phyloP scores from a whole-genome alignment of 2,113 vertebrate species.

The Ivindomyrus marchei region DNA sequence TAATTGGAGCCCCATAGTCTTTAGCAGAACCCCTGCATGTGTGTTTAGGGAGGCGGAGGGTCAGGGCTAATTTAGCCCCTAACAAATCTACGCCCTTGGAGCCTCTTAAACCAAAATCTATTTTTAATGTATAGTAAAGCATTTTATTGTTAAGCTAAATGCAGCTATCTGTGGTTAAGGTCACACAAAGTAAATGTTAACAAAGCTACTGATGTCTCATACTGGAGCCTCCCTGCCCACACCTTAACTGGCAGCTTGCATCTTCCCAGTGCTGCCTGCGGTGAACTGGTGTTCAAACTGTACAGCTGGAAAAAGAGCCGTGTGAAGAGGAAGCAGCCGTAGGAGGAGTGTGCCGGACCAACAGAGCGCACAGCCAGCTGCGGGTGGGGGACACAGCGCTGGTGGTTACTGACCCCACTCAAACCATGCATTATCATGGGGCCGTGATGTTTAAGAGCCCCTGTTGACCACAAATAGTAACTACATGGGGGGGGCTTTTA shows the following conservation, averaged over 20 bases:
- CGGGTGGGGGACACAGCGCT: background rate
- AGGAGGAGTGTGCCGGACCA: constrained; percentile 79
- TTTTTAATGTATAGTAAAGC: background rate
- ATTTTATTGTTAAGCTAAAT: background rate
- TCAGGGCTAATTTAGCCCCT: background rate
- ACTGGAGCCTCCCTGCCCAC: constrained; percentile 22
- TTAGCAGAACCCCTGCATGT: background rate
- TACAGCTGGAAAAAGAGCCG: constrained; percentile 82
- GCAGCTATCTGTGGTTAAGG: background rate
- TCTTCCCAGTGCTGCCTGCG: constrained; percentile 41
- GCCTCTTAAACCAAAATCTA: background rate
- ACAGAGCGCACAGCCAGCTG: constrained; percentile 82
- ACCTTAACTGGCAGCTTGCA: constrained; percentile 86
- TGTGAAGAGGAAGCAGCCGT: constrained; percentile 77
- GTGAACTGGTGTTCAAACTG: constrained; percentile 43
- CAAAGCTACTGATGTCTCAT: background rate
- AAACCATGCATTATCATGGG: background rate
- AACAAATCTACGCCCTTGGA: background rate
- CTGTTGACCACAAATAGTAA: background rate
- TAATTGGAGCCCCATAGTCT: background rate
- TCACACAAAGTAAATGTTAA: background rate
- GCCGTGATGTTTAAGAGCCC: background rate
- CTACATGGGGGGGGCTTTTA: background rate
- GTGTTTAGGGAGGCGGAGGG: background rate
- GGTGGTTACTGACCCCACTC: background rate